phyloP scores from a whole-genome alignment of 1,140 invertebrate genomes.

The Octopus bimaculoides region DNA sequence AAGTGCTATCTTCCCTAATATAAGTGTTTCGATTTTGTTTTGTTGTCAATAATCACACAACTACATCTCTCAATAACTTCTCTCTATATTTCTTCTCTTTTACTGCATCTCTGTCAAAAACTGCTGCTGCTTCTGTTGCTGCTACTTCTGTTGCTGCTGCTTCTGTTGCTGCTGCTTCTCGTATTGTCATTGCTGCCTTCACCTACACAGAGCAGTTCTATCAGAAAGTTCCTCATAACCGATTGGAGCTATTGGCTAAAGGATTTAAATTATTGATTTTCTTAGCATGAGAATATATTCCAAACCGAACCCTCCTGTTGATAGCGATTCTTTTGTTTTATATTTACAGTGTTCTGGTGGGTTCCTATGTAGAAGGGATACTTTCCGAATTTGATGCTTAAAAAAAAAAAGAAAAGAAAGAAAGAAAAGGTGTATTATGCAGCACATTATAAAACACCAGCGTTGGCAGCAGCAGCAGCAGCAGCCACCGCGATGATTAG shows the following conservation, averaged over 20 bases:
- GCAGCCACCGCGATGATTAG: too few species aligned
- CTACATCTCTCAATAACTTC: neutral
- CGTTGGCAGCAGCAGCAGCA: too few species aligned
- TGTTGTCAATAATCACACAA: neutral
- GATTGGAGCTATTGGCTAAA: neutral
- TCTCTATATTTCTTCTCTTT: neutral
- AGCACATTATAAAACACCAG: too few species aligned
- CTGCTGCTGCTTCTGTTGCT: neutral
- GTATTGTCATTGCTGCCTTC: neutral
- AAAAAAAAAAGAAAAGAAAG: too few species aligned
- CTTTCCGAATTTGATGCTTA: too few species aligned
- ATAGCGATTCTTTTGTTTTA: neutral
- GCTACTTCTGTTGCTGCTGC: neutral
- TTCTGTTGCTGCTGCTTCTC: neutral
- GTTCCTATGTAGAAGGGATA: too few species aligned
- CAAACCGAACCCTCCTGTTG: neutral
- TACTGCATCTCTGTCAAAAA: neutral
- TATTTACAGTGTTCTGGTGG: too few species aligned
- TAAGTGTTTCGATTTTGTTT: neutral
- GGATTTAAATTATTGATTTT: slow-evolving; percentile 8
- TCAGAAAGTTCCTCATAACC: neutral
- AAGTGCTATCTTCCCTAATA: neutral
- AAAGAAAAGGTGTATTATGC: too few species aligned
- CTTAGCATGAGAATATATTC: neutral
- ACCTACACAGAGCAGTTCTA: neutral